A percentile compares a stretch with the other conserved stretches of the same genome.
Evolutionary conservation across 2,113 vertebrate species (phyloP).

Genomic region (Microtus richardsoni): DNA sequence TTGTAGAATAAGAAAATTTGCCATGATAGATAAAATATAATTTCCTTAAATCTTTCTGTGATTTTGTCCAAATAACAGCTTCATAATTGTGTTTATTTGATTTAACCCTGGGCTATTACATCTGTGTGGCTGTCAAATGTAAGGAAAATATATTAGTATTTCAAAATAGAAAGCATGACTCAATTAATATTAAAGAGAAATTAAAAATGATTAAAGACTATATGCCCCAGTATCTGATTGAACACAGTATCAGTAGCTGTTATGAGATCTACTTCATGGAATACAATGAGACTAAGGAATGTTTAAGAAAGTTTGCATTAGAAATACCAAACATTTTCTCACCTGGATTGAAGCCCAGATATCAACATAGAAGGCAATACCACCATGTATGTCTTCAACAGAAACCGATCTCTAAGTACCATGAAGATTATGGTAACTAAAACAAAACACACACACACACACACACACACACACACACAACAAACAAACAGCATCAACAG

Average conservation of each 20-base stretch:
- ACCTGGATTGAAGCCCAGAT: background rate
- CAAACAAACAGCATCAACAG: background rate
- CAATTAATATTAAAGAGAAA: too few relatives aligned
- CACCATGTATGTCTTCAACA: background rate
- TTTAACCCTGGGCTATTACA: background rate
- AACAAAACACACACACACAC: background rate
- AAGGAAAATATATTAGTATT: background rate
- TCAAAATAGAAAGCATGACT: background rate
- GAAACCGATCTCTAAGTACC: background rate
- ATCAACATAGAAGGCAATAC: rapidly evolving
- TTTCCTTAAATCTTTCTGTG: background rate
- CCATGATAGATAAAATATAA: background rate
- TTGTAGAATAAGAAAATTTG: background rate
- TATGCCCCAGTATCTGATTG: too few relatives aligned
- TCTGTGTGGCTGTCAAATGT: too few relatives aligned
- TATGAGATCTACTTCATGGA: background rate
- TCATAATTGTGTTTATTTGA: background rate
- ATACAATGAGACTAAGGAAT: background rate
- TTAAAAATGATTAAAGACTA: background rate
- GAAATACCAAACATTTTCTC: background rate
- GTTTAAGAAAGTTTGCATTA: background rate
- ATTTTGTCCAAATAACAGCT: background rate
- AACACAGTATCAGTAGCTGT: rapidly evolving
- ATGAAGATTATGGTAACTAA: background rate
- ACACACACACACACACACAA: background rate